These are phyloP conservation scores for Pteropus rufus DNA, from an alignment of 2,797 vertebrate genomes.

Conservation along the genomic window DNA sequence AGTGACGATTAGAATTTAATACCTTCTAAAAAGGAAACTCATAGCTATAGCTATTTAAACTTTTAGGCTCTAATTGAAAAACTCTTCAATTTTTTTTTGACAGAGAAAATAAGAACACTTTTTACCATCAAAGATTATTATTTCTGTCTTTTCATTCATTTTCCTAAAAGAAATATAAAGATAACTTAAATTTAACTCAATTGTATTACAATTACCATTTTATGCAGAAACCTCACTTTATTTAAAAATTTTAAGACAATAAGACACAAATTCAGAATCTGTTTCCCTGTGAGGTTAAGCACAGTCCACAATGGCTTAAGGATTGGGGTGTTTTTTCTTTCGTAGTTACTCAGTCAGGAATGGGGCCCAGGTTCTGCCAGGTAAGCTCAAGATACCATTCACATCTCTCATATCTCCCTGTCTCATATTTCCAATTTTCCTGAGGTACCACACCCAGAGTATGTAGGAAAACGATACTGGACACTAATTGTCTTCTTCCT, in stretches of 20 bases:
- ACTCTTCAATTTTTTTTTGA: background rate
- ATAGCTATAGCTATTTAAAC: background rate
- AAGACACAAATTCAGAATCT: background rate
- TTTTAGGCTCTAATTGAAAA: conserved; percentile 11
- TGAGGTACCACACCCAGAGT: background rate
- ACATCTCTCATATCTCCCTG: background rate
- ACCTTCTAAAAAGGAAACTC: conserved; percentile 64
- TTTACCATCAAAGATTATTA: background rate
- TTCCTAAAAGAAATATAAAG: conserved; percentile 6
- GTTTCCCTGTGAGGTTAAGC: background rate
- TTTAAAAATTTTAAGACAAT: background rate
- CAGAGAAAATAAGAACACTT: background rate
- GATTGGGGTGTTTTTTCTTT: background rate
- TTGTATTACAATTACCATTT: background rate
- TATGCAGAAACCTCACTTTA: background rate
- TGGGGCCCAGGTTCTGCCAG: background rate
- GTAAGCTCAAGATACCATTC: background rate
- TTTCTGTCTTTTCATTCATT: background rate
- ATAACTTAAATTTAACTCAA: background rate
- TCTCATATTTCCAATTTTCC: background rate
- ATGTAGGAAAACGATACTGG: background rate
- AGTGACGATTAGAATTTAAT: conserved; percentile 49
- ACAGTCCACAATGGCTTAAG: background rate
- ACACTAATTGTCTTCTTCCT: background rate
- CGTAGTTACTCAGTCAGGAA: background rate